Conservation (phyloP, 2,113 vertebrate species). For the Rhinogobius similis region DNA sequence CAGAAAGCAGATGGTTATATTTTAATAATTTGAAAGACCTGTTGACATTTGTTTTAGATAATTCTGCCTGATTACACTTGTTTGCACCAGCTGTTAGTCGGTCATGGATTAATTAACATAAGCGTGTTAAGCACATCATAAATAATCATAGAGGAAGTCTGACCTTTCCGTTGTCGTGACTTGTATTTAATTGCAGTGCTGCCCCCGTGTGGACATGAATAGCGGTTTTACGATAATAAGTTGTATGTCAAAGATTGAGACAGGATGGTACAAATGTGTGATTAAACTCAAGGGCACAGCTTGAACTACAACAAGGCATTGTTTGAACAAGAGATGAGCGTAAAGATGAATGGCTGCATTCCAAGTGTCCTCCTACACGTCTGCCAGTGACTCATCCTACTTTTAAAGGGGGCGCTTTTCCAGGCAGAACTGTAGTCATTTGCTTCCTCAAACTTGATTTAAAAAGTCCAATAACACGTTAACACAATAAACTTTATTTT, state of each 20-base stretch:
- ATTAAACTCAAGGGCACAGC: background rate
- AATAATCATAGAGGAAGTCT: conserved; percentile 34
- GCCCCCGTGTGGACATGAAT: conserved; percentile 44
- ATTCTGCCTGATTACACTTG: background rate
- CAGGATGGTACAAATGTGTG: background rate
- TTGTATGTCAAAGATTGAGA: conserved; percentile 1
- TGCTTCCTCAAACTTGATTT: background rate
- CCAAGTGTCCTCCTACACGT: conserved; percentile 44
- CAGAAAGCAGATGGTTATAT: background rate
- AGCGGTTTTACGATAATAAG: background rate
- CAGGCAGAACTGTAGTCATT: background rate
- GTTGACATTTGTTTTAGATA: background rate
- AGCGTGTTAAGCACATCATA: background rate
- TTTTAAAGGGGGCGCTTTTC: conserved; percentile 29
- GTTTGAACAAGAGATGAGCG: conserved; percentile 38
- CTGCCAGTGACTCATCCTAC: conserved; percentile 51
- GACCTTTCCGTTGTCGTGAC: conserved; percentile 13
- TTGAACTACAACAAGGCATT: background rate
- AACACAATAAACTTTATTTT: background rate
- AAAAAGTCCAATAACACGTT: background rate
- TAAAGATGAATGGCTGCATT: conserved; percentile 40
- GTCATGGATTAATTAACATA: background rate
- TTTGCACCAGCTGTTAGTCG: background rate
- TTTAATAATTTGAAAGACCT: background rate
- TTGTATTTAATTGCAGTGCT: conserved; percentile 20